phyloP scores from a whole-genome alignment of 2,888 invertebrate genomes.

The Lithophane ornitopus region DNA sequence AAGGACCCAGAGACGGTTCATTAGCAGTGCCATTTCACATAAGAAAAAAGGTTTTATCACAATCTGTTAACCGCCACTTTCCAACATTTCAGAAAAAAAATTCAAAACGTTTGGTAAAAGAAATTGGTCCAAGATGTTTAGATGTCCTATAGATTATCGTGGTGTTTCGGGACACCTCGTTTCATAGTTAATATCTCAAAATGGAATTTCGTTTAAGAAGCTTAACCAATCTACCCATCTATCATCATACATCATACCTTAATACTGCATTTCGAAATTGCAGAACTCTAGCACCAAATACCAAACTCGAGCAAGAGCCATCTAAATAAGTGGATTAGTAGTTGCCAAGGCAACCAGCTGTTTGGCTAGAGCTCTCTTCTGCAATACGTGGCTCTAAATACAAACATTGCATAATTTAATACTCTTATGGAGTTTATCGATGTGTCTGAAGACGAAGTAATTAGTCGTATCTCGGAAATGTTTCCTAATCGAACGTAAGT shows the following conservation, averaged over 20 bases:
- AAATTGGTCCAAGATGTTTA: not conserved
- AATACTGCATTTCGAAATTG: conserved; percentile 28
- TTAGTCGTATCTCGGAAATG: conserved; percentile 34
- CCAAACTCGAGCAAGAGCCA: conserved; percentile 12
- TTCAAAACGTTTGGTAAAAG: not conserved
- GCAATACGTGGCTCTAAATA: conserved; percentile 26
- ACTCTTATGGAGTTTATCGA: conserved; percentile 18
- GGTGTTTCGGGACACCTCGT: too few relatives aligned
- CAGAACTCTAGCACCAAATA: conserved; percentile 22
- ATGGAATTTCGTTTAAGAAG: not conserved
- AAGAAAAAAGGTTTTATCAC: not conserved
- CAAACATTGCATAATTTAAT: conserved; percentile 54
- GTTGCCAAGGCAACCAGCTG: conserved; percentile 39
- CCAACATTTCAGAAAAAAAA: not conserved
- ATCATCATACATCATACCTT: conserved; percentile 9
- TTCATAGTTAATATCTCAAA: not conserved
- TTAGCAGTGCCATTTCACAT: too few relatives aligned
- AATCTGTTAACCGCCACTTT: not conserved
- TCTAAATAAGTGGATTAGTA: conserved; percentile 48
- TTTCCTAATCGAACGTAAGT: conserved; percentile 17
- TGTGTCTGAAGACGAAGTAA: conserved; percentile 26
- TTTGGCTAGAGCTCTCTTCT: conserved; percentile 17
- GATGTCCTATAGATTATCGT: too few relatives aligned
- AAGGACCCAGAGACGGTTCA: not conserved
- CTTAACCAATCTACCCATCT: conserved; percentile 11